Base-by-base conservation (phyloP, 2,113 vertebrate species). In the Macaca mulatta region DNA sequence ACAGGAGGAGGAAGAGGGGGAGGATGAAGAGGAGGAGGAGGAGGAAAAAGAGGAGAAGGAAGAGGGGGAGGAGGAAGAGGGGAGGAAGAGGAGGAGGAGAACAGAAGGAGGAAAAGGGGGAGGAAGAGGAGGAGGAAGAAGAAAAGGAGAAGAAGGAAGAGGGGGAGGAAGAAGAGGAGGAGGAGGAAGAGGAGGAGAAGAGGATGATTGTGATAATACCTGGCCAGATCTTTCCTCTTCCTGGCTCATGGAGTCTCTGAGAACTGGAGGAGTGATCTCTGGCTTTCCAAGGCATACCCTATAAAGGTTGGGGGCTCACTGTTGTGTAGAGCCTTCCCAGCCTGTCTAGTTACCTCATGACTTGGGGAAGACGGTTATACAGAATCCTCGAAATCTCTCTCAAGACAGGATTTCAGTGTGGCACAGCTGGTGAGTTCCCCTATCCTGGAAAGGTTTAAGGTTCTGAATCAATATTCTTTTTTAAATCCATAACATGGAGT, bases 111-210 rank as follows among this genome's bases (percentile, higher is more conserved):
- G 12, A 50, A 6, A 5, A 38, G 27, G 32, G 5, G 17, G 20
- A 3, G 13, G 14, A 50, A 4, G 50, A 50, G 13, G 14, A 50
- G 4, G 0, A 14, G 50, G 13, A 50, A 4, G 23, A 27, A 9
- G 4, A 61, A 2, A 0, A 22, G 9, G 22, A 23, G 3, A 0
- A 25, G 22, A 0, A 23, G 57, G 57, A 9, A 3, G 23, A 59
- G 4, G 9, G 64, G 14, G 18, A 45, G 40, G 45, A 38, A 8
- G 1, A 72, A 20, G 30, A 78, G 48, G 23, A 8, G 50, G 38
- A 61, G 14, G 43, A 27, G 3, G 72, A 70, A 35, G 25, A 61
- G 22, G 11, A 69, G 30, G 32, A n/a, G 61, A 8, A 57, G 12
- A 20, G 23, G 32, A 23, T 6, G 10, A 23, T 3, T 3, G 10